Base-by-base conservation (phyloP, 1,140 invertebrate genomes). In the Drosophila nigrodunni region DNA sequence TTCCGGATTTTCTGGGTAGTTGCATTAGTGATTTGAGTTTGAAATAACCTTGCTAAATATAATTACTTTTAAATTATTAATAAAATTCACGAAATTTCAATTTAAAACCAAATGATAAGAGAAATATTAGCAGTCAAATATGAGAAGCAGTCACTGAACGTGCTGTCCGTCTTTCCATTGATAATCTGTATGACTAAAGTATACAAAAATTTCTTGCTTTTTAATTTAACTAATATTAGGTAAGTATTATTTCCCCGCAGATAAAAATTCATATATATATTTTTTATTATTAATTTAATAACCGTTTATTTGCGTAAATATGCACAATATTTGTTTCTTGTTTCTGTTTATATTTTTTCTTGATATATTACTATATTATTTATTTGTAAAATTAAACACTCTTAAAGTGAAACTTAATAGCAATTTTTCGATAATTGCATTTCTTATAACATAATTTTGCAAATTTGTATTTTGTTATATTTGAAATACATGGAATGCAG, bases 401-500 rank as follows among this genome's bases (percentile, higher is more conserved):
- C 80, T 83, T 80, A 78, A 80, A 67, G 64, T 67, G 70, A 47
- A 83, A 87, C 80, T 88, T 74, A 88, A 88, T 71, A 69, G 55
- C 59, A 82, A 76, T 60, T 60, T 72, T 73, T 18, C 39, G 66
- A 69, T 75, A 57, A 7, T 52, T 52, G 50, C 47, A 55, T 47
- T 69, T 71, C 50, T 57, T 74, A 58, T 82, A 70, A 86, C 78
- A 86, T 76, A 78, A 71, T 71, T 75, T 65, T 60, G 41, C 57
- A 44, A 64, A 60, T 49, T 50, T 37, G 46, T 50, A 15, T 55
- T 44, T 66, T 55, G 68, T 30, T 67, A 79, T 86, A 76, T 86
- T 81, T 85, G 66, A 89, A 89, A 89, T 89, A 89, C 80, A 81
- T 89, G 85, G 85, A 89, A 89, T 89, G 85, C 85, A 76, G 71